Evolutionary conservation across 2,113 vertebrate genomes (phyloP), one percentile per base, ranked within the genome.

Genomic region (Pseudonaja textilis): DNA sequence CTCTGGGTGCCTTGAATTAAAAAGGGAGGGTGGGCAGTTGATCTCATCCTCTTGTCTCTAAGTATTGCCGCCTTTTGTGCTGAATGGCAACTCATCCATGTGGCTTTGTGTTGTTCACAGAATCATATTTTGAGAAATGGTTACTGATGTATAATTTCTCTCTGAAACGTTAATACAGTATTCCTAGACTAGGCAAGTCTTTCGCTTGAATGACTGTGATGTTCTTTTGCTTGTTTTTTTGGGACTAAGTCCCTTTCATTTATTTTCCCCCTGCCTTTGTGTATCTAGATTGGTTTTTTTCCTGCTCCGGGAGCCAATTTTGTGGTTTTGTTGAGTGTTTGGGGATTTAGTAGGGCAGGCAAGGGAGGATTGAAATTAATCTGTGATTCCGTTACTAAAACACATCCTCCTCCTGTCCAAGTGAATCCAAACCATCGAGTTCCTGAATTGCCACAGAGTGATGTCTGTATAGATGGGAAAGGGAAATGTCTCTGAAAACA

Each of bases 21-120:
- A 87, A 87, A 87, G 50, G 12, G 1, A 47, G 47, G 26, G 26
- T 6, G 50, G 47, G 16, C 12, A 87, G 25, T n/a, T 87, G 86
- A 54, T 87, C 86, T 87, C 29, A 52, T 29, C 86, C 29, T 14
- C 18, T 87, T 9, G 16, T 52, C 91, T 94, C 87, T 42, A 50
- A 50, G 1, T 69, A 95, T 0, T 89, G n/a, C 8, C 88, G 22
- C 89, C 87, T 74, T 92, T 94, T 89, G 57, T 61, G 20, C 39
- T 64, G 89, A 91, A 86, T 94, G 88, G 81, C 34, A 54, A 39
- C 55, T 94, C 87, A 89, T 74, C 50, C 57, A 18, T 64, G 39
- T 42, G 88, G 56, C 88, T n/a, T 92, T 95, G 64, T 81, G 93
- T 69, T 9, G 22, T 42, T 50, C 0, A 11, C 61, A 69, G 89